Base-by-base conservation (phyloP, 1,140 invertebrate genomes). In the Sarcophaga peregrina region DNA sequence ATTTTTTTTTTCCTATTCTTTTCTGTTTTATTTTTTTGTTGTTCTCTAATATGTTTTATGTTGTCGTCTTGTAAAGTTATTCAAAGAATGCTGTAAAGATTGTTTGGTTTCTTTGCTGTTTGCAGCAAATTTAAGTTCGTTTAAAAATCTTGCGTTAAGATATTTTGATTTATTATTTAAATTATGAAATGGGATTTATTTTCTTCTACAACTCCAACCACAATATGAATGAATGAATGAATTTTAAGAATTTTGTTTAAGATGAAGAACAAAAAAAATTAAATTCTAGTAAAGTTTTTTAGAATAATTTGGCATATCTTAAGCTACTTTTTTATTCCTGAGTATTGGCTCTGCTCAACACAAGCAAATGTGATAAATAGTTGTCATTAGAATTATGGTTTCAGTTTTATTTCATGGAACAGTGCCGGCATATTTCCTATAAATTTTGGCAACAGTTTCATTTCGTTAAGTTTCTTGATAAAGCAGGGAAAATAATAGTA, bases 121-220 rank as follows among this genome's bases (percentile, higher is more conserved):
- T 58, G 52, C n/a, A 15, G 52, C 0, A 15, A 58, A 58, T 10
- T 58, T 58, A 58, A 58, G n/a, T 11, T 58, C 4, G n/a, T 11
- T 58, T 58, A 13, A 58, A 11, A 58, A 6, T 58, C 5, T 58
- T 58, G 8, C n/a, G 52, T 58, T 9, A 8, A 58, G 52, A 58
- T 15, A 58, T 58, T 58, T 13, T 58, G 52, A 58, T 58, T 58
- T 58, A 58, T 58, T 58, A 58, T 58, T 58, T 58, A 58, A 58
- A 58, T 58, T 52, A 52, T 52, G 11, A 58, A 58, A 58, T 11
- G 52, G 10, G 52, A 58, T 58, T 58, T 58, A 58, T 58, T 58
- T 54, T 13, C n/a, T 58, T 13, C 52, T 15, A 15, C n/a, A 15
- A 58, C 52, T 58, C n/a, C 5, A 58, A 58, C 52, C 13, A 58